phyloP scores from a whole-genome alignment of 2,113 vertebrate genomes.

The Meles meles region DNA sequence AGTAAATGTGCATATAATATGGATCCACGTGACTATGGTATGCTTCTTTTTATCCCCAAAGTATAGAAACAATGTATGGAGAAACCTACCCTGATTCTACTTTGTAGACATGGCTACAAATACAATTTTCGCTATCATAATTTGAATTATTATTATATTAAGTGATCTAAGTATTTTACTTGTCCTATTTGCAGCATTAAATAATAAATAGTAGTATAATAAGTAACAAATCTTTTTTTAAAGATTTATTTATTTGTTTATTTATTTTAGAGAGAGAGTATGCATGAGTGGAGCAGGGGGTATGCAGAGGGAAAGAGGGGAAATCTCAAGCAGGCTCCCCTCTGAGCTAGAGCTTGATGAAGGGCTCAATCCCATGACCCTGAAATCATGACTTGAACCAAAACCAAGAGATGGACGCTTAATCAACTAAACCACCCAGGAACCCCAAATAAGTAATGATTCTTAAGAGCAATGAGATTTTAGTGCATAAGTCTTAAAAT shows the following conservation, averaged over 20 bases:
- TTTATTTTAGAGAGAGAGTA: neutral
- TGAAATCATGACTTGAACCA: neutral
- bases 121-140: neutral
- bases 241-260: neutral
- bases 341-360: neutral
- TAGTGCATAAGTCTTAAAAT: neutral
- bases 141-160: neutral
- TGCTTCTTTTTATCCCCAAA: neutral
- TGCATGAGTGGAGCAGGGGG: neutral
- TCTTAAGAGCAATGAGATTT: neutral
- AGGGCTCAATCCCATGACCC: neutral
- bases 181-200: neutral
- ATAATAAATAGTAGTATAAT: neutral
- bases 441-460: neutral
- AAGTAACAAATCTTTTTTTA: neutral
- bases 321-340: neutral
- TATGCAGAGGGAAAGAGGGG: neutral
- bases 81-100: accelerated
- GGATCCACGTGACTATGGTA: neutral
- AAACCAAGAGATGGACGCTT: neutral
- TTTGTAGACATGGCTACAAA: neutral
- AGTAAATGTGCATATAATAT: neutral
- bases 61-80: neutral
- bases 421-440: neutral
- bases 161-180: neutral